Evolutionary conservation across 2,888 invertebrate genomes (phyloP), one percentile per base, ranked within the genome.

Genomic region (Pandemis cinnamomeana): DNA sequence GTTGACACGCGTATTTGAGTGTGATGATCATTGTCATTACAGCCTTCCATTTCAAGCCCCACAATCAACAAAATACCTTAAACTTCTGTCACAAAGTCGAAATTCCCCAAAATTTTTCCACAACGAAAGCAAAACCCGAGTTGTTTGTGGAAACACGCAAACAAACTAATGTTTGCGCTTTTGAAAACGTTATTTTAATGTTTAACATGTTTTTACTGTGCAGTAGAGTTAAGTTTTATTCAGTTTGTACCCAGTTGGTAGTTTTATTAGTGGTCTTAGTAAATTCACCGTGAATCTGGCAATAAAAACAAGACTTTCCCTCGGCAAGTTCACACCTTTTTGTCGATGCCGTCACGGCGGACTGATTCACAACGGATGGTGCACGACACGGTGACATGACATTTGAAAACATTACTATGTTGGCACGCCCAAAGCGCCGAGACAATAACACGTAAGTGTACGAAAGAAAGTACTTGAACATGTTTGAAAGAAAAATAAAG

Each of bases 271-370:
- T 36, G 11, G 61, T 60, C n/a, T 44, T 53, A 58, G 72, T 78
- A 76, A 78, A 68, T 73, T 78, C 71, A 75, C 76, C 62, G 71
- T 75, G 78, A 78, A 75, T 76, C 76, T 68, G 71, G 72, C 61
- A 80, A 81, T 76, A 76, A 70, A 75, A 71, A 73, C 63, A 74
- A 62, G 64, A 75, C 61, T 64, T 77, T 89, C 89, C 89, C 89
- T 81, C 81, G 78, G 64, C 78, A 82, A 83, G 84, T 89, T 90
- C 90, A 86, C 91, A 90, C 89, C 82, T 89, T 87, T 89, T 89
- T 89, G 80, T 77, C 64, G 70, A 67, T 77, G 75, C 79, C 78
- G 80, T 79, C 79, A 78, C 76, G 76, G 75, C 72, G 77, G 75
- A 71, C 68, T 82, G 83, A 41, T 67, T 20, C 42, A 64, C 46